phyloP scores from a whole-genome alignment of 2,888 invertebrate genomes.

The Hirtodrosophila trivittata region DNA sequence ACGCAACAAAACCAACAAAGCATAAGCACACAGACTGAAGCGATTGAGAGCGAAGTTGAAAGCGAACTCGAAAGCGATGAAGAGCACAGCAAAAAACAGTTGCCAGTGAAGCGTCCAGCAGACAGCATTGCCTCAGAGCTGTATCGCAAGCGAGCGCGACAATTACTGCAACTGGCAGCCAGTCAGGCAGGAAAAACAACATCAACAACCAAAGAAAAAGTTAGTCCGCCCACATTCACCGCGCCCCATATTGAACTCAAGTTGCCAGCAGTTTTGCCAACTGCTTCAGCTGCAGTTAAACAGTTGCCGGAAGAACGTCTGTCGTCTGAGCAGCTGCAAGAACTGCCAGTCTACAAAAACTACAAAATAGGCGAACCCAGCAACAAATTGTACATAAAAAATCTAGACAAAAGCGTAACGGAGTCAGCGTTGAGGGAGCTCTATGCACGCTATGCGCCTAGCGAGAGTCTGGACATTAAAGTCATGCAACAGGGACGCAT shows the following conservation, averaged over 20 bases:
- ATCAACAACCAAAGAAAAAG: not conserved
- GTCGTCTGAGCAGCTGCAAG: slow-evolving; percentile 88
- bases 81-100: slow-evolving; percentile 38
- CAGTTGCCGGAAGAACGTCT: slow-evolving; percentile 86
- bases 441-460: slow-evolving; percentile 87
- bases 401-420: slow-evolving; percentile 92
- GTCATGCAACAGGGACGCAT: slow-evolving; percentile 97
- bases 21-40: slow-evolving; percentile 77
- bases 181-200: slow-evolving; percentile 15
- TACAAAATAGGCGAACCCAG: slow-evolving; percentile 92
- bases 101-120: slow-evolving; percentile 20
- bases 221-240: slow-evolving; percentile 7
- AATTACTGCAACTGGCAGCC: slow-evolving; percentile 60
- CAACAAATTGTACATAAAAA: slow-evolving; percentile 95
- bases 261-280: slow-evolving; percentile 37
- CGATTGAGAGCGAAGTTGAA: slow-evolving; percentile 52
- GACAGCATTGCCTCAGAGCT: slow-evolving; percentile 48
- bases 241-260: slow-evolving; percentile 70
- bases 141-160: slow-evolving; percentile 70
- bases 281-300: not conserved
- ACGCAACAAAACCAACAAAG: slow-evolving; percentile 13
- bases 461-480: slow-evolving; percentile 87
- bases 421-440: slow-evolving; percentile 90
- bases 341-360: slow-evolving; percentile 92
- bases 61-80: slow-evolving; percentile 82